A percentile compares a stretch with the other conserved stretches of the same genome.
Conservation (phyloP, 2,113 vertebrate genomes). For the Brienomyrus brachyistius region DNA sequence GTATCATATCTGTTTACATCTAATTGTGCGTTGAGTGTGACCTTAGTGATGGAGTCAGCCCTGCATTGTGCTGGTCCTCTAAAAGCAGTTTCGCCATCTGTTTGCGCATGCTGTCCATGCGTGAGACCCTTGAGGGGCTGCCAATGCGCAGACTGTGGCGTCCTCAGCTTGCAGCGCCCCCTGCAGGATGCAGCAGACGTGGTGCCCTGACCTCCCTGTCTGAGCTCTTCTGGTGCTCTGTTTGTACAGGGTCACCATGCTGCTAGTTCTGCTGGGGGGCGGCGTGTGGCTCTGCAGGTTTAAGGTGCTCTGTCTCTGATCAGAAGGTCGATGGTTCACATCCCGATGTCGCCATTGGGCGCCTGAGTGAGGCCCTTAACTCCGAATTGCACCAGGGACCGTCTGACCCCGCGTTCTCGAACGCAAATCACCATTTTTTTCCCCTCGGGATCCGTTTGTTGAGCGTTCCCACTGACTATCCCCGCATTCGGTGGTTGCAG, state of each 20-base stretch:
- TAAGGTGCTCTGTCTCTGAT: not conserved
- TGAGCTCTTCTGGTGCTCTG: not conserved
- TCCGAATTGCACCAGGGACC: not conserved
- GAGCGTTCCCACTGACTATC: not conserved
- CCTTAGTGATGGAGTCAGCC: not conserved
- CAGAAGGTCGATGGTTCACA: not conserved
- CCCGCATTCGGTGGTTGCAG: conserved; percentile 43
- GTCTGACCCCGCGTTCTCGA: not conserved
- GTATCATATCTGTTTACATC: not conserved
- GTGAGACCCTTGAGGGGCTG: not conserved
- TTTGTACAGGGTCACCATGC: not conserved
- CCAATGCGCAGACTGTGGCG: not conserved
- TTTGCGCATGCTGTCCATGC: not conserved
- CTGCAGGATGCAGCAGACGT: not conserved
- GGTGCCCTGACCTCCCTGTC: not conserved
- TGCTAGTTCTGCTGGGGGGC: not conserved
- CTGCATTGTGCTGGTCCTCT: not conserved
- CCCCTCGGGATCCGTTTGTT: not conserved
- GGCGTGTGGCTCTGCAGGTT: not conserved
- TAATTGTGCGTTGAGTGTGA: not conserved
- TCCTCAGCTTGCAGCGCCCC: not conserved
- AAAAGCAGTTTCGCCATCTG: not conserved
- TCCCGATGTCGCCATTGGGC: not conserved
- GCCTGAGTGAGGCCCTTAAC: not conserved
- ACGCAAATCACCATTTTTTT: not conserved